These are phyloP conservation scores for Melanogrammus aeglefinus DNA, from an alignment of 2,797 vertebrate genomes.

Conservation along the genomic window DNA sequence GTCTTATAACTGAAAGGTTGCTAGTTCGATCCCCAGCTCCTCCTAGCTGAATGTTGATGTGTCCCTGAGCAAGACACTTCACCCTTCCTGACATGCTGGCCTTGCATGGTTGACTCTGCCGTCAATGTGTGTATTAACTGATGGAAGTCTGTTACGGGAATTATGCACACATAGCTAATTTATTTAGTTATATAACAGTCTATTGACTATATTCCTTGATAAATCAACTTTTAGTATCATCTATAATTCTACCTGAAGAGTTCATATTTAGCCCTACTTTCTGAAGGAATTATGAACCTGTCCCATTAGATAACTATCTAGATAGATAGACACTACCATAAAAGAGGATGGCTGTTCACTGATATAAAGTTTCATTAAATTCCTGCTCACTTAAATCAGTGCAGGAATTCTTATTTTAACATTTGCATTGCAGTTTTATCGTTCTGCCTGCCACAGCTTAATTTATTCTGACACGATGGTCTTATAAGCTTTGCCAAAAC, in stretches of 20 bases:
- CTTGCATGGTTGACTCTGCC: no score
- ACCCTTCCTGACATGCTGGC: no score
- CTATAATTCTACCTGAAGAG: background rate
- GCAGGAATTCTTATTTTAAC: constrained; percentile 33
- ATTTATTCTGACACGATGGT: constrained; percentile 32
- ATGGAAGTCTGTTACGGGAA: no score
- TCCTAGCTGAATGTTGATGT: no score
- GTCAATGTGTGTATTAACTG: no score
- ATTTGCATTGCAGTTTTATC: constrained; percentile 44
- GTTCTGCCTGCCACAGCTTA: constrained; percentile 18
- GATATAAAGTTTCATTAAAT: constrained; percentile 26
- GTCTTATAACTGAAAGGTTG: no score
- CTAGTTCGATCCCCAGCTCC: no score
- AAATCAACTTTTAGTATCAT: background rate
- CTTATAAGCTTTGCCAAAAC: constrained; percentile 41
- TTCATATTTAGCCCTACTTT: background rate
- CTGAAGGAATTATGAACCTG: background rate
- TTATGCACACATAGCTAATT: background rate
- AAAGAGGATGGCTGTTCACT: constrained; percentile 10
- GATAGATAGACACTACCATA: constrained; percentile 19
- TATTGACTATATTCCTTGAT: background rate
- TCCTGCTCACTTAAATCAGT: constrained; percentile 25
- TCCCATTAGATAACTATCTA: background rate
- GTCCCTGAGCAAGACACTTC: no score
- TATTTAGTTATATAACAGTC: background rate